Conservation (phyloP, 2,888 invertebrate genomes). For the Serripes groenlandicus region DNA sequence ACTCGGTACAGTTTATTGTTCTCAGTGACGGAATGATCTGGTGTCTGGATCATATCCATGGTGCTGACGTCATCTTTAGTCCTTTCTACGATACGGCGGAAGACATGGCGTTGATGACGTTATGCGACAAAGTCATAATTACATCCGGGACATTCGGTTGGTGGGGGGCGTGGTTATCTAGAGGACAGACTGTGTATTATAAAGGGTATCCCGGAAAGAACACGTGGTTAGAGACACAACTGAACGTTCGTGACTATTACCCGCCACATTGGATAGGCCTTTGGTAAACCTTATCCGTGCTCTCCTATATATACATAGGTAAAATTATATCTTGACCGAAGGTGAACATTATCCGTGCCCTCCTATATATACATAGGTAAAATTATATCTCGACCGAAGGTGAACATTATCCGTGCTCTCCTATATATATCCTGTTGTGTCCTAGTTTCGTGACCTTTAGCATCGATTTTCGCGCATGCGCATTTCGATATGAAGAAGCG, state of each 20-base stretch:
- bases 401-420: no score
- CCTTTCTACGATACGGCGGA: conserved; percentile 52
- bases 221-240: conserved; percentile 64
- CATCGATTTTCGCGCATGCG: no score
- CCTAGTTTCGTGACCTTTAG: no score
- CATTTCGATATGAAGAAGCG: no score
- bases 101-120: conserved; percentile 72
- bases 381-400: no score
- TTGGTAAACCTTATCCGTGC: no score
- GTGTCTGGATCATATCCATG: conserved; percentile 60
- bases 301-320: no score
- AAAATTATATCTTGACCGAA: no score
- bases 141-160: conserved; percentile 83
- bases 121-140: conserved; percentile 86
- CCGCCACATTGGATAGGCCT: conserved; percentile 70
- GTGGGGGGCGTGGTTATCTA: conserved; percentile 82
- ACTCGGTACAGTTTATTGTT: conserved; percentile 66
- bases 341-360: no score
- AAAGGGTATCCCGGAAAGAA: conserved; percentile 63
- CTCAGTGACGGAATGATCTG: conserved; percentile 71
- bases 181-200: conserved; percentile 75
- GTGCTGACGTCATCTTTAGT: conserved; percentile 56
- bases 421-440: no score
- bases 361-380: no score
- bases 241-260: conserved; percentile 68